Evolutionary conservation across 2,113 vertebrate species (phyloP).

Genomic region (Corythornis cristatus): DNA sequence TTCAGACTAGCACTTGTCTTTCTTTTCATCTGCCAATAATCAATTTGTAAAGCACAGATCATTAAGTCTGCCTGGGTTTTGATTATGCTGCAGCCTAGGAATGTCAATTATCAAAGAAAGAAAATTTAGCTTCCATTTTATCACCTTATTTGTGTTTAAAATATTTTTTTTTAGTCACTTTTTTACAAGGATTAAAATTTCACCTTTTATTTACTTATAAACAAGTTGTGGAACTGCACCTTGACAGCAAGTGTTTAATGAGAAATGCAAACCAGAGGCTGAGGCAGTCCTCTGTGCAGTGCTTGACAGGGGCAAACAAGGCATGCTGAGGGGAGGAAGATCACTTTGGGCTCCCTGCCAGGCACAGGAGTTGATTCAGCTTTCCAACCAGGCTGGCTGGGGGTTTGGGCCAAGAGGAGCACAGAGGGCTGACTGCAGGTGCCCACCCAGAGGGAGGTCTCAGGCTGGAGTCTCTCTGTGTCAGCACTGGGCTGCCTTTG

Average conservation of each 20-base stretch:
- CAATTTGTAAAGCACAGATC: not conserved
- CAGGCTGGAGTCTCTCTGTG: not conserved
- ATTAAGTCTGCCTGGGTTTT: not conserved
- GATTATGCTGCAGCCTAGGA: not conserved
- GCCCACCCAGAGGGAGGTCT: not conserved
- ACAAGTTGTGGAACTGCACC: not conserved
- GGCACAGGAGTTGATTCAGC: not conserved
- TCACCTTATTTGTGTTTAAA: slow-evolving; percentile 30
- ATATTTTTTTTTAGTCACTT: not conserved
- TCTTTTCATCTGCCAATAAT: not conserved
- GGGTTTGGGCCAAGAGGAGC: not conserved
- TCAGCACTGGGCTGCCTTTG: not conserved
- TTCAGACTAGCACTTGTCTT: slow-evolving; percentile 16
- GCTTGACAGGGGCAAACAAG: not conserved
- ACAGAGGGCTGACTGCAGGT: not conserved
- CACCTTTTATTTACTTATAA: not conserved
- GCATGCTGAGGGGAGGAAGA: not conserved
- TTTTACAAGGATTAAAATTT: not conserved
- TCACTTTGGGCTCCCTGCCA: not conserved
- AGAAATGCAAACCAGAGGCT: not conserved
- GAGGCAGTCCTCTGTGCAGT: not conserved
- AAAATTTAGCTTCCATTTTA: slow-evolving; percentile 6
- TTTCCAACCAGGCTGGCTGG: not conserved
- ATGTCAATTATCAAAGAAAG: no score
- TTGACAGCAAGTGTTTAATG: not conserved